These are phyloP conservation scores for Platysteira castanea DNA, from an alignment of 2,113 vertebrate genomes.

Conservation along the genomic window DNA sequence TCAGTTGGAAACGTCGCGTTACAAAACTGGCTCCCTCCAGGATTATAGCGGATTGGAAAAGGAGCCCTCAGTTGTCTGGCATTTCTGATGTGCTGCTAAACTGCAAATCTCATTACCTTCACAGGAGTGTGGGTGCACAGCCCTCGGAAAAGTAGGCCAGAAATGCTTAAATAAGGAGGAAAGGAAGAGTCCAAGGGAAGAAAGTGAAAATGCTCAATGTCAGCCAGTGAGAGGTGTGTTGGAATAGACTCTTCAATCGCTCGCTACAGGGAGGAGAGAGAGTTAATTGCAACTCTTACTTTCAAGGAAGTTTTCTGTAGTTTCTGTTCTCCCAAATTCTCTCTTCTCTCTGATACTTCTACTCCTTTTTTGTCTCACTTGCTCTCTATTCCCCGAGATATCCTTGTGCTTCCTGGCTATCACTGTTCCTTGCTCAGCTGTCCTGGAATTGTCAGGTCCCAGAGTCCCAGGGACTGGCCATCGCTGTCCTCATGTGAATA, in stretches of 20 bases:
- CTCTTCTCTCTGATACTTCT: neutral
- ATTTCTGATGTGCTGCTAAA: neutral
- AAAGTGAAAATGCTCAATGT: neutral
- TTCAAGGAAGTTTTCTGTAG: neutral
- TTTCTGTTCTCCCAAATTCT: neutral
- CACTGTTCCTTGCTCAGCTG: neutral
- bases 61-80: neutral
- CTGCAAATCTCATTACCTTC: conserved; percentile 27
- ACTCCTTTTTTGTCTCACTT: neutral
- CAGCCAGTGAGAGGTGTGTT: neutral
- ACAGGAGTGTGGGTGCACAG: neutral
- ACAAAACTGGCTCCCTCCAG: neutral
- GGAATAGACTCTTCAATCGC: neutral
- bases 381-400: neutral
- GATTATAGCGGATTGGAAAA: neutral
- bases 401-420: neutral
- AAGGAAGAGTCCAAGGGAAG: neutral
- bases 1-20: neutral
- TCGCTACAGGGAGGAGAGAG: neutral
- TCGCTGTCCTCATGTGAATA: neutral
- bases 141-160: conserved; percentile 7
- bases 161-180: neutral
- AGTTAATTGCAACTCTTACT: neutral
- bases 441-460: neutral
- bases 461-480: neutral